These are phyloP conservation scores for Mareca strepera DNA, from an alignment of 2,797 vertebrate species.

Conservation along the genomic window DNA sequence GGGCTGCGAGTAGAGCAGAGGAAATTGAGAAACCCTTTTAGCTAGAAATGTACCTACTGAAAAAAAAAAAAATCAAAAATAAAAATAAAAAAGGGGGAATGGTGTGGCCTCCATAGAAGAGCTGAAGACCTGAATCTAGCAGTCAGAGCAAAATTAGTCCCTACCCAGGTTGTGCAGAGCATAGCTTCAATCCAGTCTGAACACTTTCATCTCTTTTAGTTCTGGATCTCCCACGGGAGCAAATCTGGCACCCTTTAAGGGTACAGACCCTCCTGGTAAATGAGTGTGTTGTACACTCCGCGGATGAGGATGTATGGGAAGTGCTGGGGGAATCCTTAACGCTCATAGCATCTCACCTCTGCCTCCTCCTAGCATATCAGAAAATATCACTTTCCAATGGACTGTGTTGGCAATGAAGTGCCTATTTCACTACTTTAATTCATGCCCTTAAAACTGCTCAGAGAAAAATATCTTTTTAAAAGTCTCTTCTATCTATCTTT, in stretches of 20 bases:
- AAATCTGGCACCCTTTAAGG: background rate
- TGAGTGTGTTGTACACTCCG: background rate
- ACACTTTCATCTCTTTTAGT: background rate
- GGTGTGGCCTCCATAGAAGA: background rate
- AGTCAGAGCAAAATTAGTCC: background rate
- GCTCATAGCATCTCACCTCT: fast-evolving
- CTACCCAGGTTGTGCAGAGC: background rate
- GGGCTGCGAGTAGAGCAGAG: background rate
- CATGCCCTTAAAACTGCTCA: background rate
- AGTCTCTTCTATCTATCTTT: background rate
- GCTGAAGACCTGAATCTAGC: background rate
- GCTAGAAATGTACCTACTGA: background rate
- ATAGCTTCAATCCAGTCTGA: background rate
- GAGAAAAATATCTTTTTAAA: background rate
- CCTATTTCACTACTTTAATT: background rate
- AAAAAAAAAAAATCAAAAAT: background rate
- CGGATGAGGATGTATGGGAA: background rate
- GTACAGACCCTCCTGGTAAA: background rate
- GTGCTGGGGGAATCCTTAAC: background rate
- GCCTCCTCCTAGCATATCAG: background rate
- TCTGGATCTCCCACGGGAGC: background rate
- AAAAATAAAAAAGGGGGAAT: background rate
- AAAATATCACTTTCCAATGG: background rate
- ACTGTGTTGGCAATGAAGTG: background rate
- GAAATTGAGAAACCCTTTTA: background rate